phyloP scores from a whole-genome alignment of 2,888 invertebrate genomes.

The Amphimallon solstitiale region DNA sequence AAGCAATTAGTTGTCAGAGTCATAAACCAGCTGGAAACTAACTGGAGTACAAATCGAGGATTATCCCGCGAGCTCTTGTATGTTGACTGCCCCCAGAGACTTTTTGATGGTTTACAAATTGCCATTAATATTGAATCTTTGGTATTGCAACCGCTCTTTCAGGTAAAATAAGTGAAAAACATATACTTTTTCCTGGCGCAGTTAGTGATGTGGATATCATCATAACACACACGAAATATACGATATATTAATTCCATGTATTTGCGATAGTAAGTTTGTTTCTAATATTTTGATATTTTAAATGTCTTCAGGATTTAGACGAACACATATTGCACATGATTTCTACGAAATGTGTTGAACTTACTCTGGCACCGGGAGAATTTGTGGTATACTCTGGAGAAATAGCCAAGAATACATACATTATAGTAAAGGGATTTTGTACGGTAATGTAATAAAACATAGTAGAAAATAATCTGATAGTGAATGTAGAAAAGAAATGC shows the following conservation, averaged over 20 bases:
- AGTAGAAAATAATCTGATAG: too few species aligned
- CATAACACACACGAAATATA: too few species aligned
- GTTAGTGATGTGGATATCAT: too few species aligned
- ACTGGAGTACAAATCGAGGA: slow-evolving; percentile 17
- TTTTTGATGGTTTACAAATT: slow-evolving; percentile 27
- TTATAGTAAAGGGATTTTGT: slow-evolving; percentile 32
- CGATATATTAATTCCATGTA: too few species aligned
- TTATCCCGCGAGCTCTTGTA: slow-evolving; percentile 2
- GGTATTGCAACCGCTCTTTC: slow-evolving; percentile 15
- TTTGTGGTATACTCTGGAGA: slow-evolving; percentile 33
- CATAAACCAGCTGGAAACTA: slow-evolving; percentile 19
- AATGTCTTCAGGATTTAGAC: slow-evolving; percentile 4
- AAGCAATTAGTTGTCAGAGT: slow-evolving; percentile 19
- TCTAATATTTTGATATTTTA: too few species aligned
- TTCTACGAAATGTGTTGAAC: slow-evolving; percentile 23
- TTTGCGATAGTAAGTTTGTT: too few species aligned
- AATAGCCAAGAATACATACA: slow-evolving; percentile 19
- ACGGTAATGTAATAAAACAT: too few species aligned
- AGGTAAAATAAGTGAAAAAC: too few species aligned
- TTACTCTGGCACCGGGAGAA: slow-evolving; percentile 24
- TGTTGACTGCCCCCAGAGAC: slow-evolving; percentile 29
- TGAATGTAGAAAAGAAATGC: too few species aligned
- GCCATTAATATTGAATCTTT: slow-evolving; percentile 10
- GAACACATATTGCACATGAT: slow-evolving; percentile 22
- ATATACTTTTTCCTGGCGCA: too few species aligned